Evolutionary conservation across 2,113 vertebrate genomes (phyloP).

Genomic region (Halcyon senegalensis): DNA sequence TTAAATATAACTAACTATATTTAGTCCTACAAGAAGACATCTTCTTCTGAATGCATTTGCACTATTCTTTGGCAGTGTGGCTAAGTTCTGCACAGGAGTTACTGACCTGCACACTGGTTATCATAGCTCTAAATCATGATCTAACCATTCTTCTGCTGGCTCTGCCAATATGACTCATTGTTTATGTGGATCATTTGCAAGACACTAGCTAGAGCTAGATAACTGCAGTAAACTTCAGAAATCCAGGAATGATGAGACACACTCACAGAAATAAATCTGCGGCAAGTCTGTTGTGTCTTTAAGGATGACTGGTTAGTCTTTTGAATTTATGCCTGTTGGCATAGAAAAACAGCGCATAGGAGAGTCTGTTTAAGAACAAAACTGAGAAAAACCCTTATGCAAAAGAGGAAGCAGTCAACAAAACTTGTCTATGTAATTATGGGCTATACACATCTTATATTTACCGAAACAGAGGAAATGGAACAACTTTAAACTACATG

Average conservation of each 20-base stretch:
- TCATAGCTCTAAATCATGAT: neutral
- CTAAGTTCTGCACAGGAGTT: neutral
- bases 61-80: rapidly evolving
- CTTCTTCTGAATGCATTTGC: neutral
- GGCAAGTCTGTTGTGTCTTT: neutral
- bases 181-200: neutral
- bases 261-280: neutral
- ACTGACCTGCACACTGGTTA: neutral
- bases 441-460: neutral
- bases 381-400: neutral
- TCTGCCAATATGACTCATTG: neutral
- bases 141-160: neutral
- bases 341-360: neutral
- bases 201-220: neutral
- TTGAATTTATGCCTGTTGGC: neutral
- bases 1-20: neutral
- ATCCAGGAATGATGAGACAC: neutral
- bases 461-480: conserved; percentile 18
- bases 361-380: neutral
- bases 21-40: neutral
- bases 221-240: neutral
- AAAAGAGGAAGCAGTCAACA: neutral
- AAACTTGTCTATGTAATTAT: neutral
- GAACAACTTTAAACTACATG: neutral
- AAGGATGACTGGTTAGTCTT: neutral